These are phyloP conservation scores for Parapristionchus giblindavisi DNA, from an alignment of 2,888 invertebrate species.

Conservation along the genomic window DNA sequence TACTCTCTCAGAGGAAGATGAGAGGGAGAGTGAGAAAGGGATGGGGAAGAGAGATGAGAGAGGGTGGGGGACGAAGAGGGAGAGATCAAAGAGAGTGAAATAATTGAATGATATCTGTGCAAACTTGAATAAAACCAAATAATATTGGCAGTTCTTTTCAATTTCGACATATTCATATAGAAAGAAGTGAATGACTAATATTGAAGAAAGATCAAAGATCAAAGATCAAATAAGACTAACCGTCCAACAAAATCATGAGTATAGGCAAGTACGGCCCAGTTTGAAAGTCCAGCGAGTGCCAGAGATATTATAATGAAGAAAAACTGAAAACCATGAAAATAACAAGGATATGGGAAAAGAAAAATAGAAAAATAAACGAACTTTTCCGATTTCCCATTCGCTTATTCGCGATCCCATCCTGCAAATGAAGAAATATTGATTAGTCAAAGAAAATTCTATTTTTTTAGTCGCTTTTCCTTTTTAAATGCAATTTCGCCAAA, in stretches of 20 bases:
- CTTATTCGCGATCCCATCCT: conserved; percentile 28
- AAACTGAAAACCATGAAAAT: conserved; percentile 39
- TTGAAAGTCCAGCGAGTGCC: conserved; percentile 60
- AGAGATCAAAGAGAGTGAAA: background rate
- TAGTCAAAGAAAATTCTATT: background rate
- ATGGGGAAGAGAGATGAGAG: background rate
- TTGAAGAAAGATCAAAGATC: conserved; percentile 23
- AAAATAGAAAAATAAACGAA: background rate
- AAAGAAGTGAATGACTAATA: no score
- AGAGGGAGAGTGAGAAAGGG: background rate
- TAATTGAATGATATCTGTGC: background rate
- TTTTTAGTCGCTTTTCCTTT: no score
- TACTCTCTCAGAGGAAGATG: background rate
- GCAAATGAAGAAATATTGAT: background rate
- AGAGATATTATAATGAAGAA: conserved; percentile 58
- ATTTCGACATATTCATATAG: no score
- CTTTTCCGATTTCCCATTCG: conserved; percentile 31
- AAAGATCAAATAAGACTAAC: conserved; percentile 43
- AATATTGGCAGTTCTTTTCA: no score
- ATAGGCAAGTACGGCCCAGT: conserved; percentile 67
- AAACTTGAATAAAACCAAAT: no score
- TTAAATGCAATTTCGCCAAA: no score
- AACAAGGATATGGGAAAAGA: no score
- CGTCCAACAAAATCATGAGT: conserved; percentile 68
- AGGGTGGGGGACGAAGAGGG: background rate